Evolutionary conservation across 1,140 invertebrate species (phyloP).

Genomic region (Stratiolaelaps scimitus): DNA sequence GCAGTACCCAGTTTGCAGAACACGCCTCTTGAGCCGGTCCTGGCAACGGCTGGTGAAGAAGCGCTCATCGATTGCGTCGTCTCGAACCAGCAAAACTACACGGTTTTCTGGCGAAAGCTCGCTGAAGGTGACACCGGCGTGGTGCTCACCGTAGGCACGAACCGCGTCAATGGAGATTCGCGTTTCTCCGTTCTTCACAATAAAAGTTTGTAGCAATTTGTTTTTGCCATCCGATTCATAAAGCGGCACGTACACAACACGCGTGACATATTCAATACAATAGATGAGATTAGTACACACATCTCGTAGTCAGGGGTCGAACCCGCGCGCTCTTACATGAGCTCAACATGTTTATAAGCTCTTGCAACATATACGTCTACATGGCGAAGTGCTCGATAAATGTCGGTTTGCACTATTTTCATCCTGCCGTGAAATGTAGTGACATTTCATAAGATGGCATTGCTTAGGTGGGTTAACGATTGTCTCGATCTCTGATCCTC

Average conservation of each 20-base stretch:
- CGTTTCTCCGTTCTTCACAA: slow-evolving; percentile 58
- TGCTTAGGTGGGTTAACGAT: no score
- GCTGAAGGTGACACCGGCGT: slow-evolving; percentile 32
- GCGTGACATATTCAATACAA: no score
- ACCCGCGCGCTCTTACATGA: no score
- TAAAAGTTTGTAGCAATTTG: slow-evolving; percentile 45
- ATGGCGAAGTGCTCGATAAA: no score
- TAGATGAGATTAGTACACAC: no score
- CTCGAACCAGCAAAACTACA: slow-evolving; percentile 36
- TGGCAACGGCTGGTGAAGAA: slow-evolving; percentile 35
- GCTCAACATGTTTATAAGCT: no score
- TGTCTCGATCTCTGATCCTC: no score
- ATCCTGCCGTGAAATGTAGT: no score
- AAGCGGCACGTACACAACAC: not conserved
- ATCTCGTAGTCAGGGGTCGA: no score
- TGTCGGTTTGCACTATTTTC: no score
- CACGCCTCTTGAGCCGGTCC: slow-evolving; percentile 36
- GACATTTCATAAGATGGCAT: no score
- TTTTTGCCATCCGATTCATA: slow-evolving; percentile 29
- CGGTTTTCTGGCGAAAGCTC: slow-evolving; percentile 34
- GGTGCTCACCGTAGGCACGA: slow-evolving; percentile 54
- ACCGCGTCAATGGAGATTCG: slow-evolving; percentile 55
- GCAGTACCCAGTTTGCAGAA: slow-evolving; percentile 35
- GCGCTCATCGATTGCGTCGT: slow-evolving; percentile 37
- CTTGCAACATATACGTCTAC: no score